These are phyloP conservation scores for Diachasmimorpha longicaudata DNA, from an alignment of 1,140 invertebrate species.

Conservation along the genomic window DNA sequence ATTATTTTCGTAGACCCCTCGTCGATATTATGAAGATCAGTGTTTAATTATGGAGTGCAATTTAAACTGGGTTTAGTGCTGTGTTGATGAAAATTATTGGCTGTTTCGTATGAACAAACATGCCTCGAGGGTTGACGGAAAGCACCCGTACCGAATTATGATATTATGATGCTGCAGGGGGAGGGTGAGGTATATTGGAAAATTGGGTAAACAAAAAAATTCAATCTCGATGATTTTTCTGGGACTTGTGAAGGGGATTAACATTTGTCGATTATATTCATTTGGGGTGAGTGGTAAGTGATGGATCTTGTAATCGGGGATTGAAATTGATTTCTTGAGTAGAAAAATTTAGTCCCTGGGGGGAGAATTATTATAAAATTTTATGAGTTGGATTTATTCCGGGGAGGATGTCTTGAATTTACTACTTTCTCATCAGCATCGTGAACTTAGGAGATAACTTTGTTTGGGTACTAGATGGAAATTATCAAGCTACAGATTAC, in stretches of 20 bases:
- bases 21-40: neutral
- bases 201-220: neutral
- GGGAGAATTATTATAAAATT: neutral
- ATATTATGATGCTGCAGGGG: neutral
- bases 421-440: no score
- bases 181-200: neutral
- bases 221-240: neutral
- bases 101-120: neutral
- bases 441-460: neutral
- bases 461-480: conserved; percentile 17
- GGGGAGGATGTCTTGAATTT: neutral
- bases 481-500: neutral
- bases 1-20: neutral
- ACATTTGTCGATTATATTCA: neutral
- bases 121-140: neutral
- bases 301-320: conserved; percentile 47
- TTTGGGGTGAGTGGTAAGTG: conserved; percentile 36
- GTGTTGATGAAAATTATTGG: neutral
- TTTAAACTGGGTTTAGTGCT: neutral
- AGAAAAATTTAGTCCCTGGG: neutral
- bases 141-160: neutral
- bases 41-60: neutral
- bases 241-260: conserved; percentile 3
- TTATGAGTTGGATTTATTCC: neutral
- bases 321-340: conserved; percentile 23